Evolutionary conservation across 2,113 vertebrate genomes (phyloP).

Genomic region (Oxyruncus cristatus): DNA sequence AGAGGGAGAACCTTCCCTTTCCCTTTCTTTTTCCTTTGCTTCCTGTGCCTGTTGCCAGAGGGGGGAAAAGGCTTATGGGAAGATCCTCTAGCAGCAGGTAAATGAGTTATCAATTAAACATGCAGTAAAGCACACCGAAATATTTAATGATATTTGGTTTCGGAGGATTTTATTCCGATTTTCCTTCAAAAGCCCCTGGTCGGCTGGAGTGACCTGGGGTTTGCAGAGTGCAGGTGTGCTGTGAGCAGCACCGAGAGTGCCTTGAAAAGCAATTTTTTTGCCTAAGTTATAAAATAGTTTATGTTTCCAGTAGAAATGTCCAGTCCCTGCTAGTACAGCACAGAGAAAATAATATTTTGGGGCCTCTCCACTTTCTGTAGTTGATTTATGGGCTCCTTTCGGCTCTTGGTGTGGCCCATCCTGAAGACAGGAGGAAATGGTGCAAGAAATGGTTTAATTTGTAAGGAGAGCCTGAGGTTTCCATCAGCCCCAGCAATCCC

Average conservation of each 20-base stretch:
- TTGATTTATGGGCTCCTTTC: background rate
- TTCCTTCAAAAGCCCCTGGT: background rate
- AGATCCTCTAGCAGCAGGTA: background rate
- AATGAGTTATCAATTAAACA: background rate
- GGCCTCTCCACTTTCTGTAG: background rate
- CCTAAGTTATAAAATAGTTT: background rate
- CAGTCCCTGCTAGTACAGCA: background rate
- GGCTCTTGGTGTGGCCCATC: background rate
- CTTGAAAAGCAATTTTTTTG: background rate
- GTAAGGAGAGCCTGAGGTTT: background rate
- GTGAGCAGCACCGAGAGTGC: background rate
- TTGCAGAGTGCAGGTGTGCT: background rate
- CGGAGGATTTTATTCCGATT: fast-evolving
- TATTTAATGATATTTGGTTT: background rate
- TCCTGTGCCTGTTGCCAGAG: background rate
- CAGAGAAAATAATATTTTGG: background rate
- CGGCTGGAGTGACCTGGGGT: background rate
- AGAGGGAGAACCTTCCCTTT: background rate
- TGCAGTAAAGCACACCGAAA: background rate
- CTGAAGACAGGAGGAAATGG: background rate
- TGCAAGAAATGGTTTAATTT: conserved; percentile 1
- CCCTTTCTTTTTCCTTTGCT: background rate
- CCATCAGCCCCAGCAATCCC: background rate
- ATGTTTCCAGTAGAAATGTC: background rate
- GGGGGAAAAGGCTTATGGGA: background rate